phyloP scores from a whole-genome alignment of 2,797 vertebrate genomes.

The Acanthopagrus latus region DNA sequence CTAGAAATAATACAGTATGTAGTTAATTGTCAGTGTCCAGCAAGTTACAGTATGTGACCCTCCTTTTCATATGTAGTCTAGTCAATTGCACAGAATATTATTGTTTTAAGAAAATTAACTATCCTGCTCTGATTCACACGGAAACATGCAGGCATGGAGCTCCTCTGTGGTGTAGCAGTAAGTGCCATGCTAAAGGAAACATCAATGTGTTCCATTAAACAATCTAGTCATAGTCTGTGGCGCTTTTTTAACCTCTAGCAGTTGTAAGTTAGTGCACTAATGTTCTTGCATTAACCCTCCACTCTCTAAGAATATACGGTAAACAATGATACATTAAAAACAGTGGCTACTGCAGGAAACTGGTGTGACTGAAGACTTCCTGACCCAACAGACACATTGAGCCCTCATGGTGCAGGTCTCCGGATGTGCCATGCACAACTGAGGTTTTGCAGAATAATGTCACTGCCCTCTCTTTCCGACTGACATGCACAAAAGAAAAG shows the following conservation, averaged over 20 bases:
- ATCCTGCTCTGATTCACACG: slow-evolving; percentile 6
- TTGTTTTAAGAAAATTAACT: background rate
- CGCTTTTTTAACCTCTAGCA: background rate
- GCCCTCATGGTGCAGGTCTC: background rate
- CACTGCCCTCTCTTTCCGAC: background rate
- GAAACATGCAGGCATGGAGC: slow-evolving; percentile 24
- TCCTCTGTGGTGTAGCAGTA: background rate
- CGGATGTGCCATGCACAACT: background rate
- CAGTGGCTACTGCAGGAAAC: background rate
- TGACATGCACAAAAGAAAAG: background rate
- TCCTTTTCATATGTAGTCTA: slow-evolving; percentile 6
- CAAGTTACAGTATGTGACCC: slow-evolving; percentile 5
- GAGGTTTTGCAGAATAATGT: background rate
- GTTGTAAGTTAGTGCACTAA: background rate
- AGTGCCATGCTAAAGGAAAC: background rate
- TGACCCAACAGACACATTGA: background rate
- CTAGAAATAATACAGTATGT: slow-evolving; percentile 38
- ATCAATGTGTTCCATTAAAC: background rate
- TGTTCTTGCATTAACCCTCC: background rate
- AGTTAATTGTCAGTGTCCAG: slow-evolving; percentile 12
- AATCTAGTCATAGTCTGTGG: background rate
- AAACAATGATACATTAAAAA: background rate
- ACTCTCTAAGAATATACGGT: background rate
- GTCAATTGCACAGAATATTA: slow-evolving; percentile 28
- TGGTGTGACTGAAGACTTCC: background rate